Evolutionary conservation across 2,888 invertebrate species (phyloP), one percentile per base, ranked within the genome.

Genomic region (Acanthosepion esculentum): DNA sequence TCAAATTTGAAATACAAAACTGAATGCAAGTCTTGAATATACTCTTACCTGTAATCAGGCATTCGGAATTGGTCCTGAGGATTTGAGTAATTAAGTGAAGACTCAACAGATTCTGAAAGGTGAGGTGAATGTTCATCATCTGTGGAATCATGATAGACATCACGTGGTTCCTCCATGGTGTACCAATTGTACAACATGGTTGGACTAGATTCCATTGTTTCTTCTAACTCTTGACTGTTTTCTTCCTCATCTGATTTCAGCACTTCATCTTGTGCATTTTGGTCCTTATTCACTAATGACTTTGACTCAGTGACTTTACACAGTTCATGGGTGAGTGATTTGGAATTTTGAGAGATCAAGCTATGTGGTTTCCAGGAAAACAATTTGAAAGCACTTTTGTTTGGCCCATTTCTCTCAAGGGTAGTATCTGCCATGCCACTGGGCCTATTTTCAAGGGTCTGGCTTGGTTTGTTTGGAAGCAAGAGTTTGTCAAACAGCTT

Each of bases 401-500:
- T 93, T 0, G 48, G 53, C n/a, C 50, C 53, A 48, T 50, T 50
- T 93, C 26, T 93, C n/a, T 59, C 59, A 92, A 10, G 26, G 15
- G 92, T 20, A 92, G 29, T 20, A 10, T 48, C 92, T 48, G 48
- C 92, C 26, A 23, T 48, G 48, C 29, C 92, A 78, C 91, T 94
- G 53, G 26, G 91, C 48, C 91, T 95, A 23, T 92, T 64, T 53
- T 91, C 53, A 91, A 94, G 41, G 12, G 91, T 55, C 23, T 93
- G 59, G 23, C 50, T 94, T 94, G 95, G 95, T 94, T 96, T 96
- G n/a, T 95, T 95, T 20, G 97, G 96, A 23, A 97, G 95, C 50
- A 97, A 95, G 15, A 97, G 95, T 94, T 96, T 96, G 95, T 97
- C 97, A 95, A 97, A 96, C 94, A 97, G 95, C 59, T 96, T 96